These are phyloP conservation scores for Theristicus caerulescens DNA, from an alignment of 2,113 vertebrate genomes.

Conservation along the genomic window DNA sequence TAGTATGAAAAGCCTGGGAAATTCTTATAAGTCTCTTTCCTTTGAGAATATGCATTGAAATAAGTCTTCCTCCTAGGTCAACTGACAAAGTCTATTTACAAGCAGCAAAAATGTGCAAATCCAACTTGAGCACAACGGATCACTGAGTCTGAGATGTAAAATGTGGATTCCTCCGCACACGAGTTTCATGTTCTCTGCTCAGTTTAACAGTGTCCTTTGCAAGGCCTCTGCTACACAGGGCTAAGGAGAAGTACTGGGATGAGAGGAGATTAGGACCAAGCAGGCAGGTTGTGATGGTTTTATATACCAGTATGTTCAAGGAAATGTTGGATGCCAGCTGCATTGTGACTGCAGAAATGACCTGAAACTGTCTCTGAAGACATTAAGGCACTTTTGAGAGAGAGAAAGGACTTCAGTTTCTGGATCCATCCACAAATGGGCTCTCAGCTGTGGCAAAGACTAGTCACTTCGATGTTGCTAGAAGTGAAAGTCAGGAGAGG, in stretches of 20 bases:
- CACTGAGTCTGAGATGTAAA: neutral
- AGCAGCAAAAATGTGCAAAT: neutral
- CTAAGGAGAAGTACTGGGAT: neutral
- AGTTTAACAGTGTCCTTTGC: neutral
- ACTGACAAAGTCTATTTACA: neutral
- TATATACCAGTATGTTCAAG: neutral
- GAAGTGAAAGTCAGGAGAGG: neutral
- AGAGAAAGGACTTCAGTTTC: neutral
- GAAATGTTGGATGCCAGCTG: neutral
- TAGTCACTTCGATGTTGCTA: neutral
- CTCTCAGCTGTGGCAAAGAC: neutral
- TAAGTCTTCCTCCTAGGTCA: neutral
- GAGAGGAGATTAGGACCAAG: neutral
- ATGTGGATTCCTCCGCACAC: neutral
- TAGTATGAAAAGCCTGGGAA: neutral
- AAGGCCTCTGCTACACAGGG: neutral
- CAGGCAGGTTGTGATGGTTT: neutral
- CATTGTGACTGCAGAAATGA: neutral
- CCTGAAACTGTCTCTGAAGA: neutral
- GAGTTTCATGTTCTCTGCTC: neutral
- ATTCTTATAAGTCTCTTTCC: neutral
- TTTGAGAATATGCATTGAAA: neutral
- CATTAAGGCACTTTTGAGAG: neutral
- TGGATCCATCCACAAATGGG: neutral
- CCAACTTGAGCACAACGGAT: neutral